Conservation (phyloP, 2,888 invertebrate genomes). For the Seira sanloemensis region DNA sequence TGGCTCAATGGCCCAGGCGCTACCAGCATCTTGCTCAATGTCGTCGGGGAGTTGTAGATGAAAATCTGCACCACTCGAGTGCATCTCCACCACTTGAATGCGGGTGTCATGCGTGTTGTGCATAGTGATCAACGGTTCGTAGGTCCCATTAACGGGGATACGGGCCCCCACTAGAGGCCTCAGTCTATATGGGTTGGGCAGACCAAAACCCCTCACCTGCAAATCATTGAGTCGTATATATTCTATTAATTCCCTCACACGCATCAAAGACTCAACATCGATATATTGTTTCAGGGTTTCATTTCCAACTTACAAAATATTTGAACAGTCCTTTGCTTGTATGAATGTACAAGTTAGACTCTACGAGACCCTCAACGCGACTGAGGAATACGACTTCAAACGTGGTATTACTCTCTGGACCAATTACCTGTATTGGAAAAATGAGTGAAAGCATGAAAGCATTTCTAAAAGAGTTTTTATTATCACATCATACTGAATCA, state of each 20-base stretch:
- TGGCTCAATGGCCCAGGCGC: constrained; percentile 94
- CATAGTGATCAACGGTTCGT: constrained; percentile 91
- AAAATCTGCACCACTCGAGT: constrained; percentile 89
- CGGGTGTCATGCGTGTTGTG: constrained; percentile 94
- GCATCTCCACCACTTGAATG: constrained; percentile 85
- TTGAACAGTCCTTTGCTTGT: constrained; percentile 94
- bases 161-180: constrained; percentile 93
- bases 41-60: constrained; percentile 80
- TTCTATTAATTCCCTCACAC: constrained; percentile 20
- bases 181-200: constrained; percentile 92
- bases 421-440: constrained; percentile 82
- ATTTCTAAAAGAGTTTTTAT: too few relatives aligned
- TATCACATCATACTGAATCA: too few relatives aligned
- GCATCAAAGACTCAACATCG: too few relatives aligned
- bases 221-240: too few relatives aligned
- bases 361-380: constrained; percentile 90
- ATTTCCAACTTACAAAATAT: constrained; percentile 85
- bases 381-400: constrained; percentile 98
- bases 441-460: background rate
- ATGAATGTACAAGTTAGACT: constrained; percentile 93
- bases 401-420: constrained; percentile 93
- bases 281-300: too few relatives aligned
- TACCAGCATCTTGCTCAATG: constrained; percentile 83
- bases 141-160: constrained; percentile 93
- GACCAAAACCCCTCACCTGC: constrained; percentile 89